These are phyloP conservation scores for Myopa tessellatipennis DNA, from an alignment of 2,888 invertebrate genomes.

Conservation along the genomic window DNA sequence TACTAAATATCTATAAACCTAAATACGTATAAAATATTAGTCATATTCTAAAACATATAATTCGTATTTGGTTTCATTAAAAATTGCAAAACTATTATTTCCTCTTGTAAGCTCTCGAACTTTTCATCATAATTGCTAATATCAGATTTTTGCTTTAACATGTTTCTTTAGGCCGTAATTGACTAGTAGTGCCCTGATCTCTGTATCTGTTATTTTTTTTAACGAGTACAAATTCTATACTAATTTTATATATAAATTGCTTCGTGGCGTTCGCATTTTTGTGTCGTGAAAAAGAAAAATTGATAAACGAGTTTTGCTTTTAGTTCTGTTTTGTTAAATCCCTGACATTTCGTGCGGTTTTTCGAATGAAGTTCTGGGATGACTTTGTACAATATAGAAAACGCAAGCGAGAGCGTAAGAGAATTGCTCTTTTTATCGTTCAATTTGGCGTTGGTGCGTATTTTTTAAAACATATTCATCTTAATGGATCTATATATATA, in stretches of 20 bases:
- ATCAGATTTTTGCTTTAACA: neutral
- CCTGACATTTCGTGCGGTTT: neutral
- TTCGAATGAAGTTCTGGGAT: conserved; percentile 61
- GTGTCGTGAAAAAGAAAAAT: neutral
- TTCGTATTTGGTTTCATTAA: too few species aligned
- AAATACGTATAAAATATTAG: too few species aligned
- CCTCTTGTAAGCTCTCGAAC: neutral
- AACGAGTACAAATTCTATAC: neutral
- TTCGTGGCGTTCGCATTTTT: conserved; percentile 23
- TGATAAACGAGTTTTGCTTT: neutral
- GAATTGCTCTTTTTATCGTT: conserved; percentile 55
- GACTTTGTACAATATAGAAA: conserved; percentile 57
- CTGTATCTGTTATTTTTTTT: too few species aligned
- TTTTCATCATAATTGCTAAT: neutral
- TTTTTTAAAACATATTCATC: neutral
- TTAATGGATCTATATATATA: too few species aligned
- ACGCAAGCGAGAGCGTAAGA: conserved; percentile 52
- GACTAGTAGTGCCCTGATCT: too few species aligned
- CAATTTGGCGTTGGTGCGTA: conserved; percentile 60
- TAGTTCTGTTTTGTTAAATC: conserved; percentile 3
- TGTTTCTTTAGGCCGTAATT: too few species aligned
- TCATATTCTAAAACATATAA: too few species aligned
- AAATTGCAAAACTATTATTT: neutral
- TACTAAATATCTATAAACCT: too few species aligned
- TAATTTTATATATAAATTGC: conserved; percentile 3